Conservation (phyloP, 2,113 vertebrate species). For the Ameiurus melas region DNA sequence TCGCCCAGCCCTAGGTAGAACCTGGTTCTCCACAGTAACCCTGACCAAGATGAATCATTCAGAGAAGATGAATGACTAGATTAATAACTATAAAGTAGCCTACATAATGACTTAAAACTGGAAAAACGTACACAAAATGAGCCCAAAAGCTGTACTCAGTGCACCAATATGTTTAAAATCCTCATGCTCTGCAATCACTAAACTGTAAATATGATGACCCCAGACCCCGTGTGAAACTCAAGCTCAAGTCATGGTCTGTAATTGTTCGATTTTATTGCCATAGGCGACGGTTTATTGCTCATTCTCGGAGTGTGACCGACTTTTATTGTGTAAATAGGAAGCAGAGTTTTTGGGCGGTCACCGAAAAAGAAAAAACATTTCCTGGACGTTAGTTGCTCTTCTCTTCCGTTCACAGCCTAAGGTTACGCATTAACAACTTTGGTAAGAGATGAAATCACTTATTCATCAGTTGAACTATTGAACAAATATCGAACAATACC, state of each 20-base stretch:
- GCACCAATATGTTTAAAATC: neutral
- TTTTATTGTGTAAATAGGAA: conserved; percentile 35
- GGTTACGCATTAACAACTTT: neutral
- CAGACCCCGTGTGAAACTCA: neutral
- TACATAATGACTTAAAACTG: neutral
- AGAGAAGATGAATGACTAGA: too few species aligned
- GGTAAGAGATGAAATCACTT: neutral
- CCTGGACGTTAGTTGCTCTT: neutral
- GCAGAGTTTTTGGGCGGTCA: neutral
- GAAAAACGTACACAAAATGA: neutral
- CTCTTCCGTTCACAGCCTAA: neutral
- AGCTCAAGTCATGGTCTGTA: neutral
- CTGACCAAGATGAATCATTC: neutral
- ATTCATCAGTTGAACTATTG: neutral
- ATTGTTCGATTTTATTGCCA: neutral
- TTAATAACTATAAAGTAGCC: neutral
- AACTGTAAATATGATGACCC: neutral
- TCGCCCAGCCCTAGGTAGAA: neutral
- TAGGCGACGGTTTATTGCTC: neutral
- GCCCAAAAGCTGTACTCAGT: too few species aligned
- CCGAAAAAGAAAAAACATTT: neutral
- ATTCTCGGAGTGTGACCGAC: neutral
- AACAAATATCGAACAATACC: neutral
- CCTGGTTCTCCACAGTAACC: neutral
- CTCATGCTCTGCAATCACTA: neutral